Percentiles rank a stretch among this genome's conserved stretches.
Evolutionary conservation across 1,140 invertebrate genomes (phyloP).

Genomic region (Drosophila bocki): DNA sequence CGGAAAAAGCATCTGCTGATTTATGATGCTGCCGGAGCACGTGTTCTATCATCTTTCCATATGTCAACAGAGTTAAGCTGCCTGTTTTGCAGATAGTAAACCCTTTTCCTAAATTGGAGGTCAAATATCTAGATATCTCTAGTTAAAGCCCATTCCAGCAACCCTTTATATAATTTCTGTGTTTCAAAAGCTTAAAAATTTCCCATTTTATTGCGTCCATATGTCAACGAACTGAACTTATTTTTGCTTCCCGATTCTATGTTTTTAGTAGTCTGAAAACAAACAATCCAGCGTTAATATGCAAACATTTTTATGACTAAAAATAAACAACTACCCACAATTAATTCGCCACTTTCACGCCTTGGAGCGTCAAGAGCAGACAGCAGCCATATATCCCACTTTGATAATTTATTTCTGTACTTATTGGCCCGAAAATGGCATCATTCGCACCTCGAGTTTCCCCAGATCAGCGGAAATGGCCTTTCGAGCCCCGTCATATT

Average conservation of each 20-base stretch:
- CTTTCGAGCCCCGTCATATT: constrained; percentile 75
- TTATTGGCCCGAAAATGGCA: constrained; percentile 48
- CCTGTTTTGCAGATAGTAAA: neutral
- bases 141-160: too few relatives aligned
- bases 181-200: neutral
- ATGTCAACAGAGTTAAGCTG: constrained; percentile 35
- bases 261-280: constrained; percentile 27
- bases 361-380: constrained; percentile 28
- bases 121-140: too few relatives aligned
- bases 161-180: neutral
- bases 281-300: constrained; percentile 64
- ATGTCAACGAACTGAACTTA: constrained; percentile 32
- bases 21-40: constrained; percentile 36
- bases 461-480: constrained; percentile 61
- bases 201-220: constrained; percentile 7
- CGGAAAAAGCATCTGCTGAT: constrained; percentile 28
- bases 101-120: too few relatives aligned
- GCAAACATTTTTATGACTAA: constrained; percentile 75
- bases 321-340: constrained; percentile 67
- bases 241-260: neutral
- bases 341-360: constrained; percentile 50
- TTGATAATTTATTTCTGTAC: constrained; percentile 71
- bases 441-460: constrained; percentile 63
- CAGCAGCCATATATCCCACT: constrained; percentile 39
- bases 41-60: constrained; percentile 38